Percentiles rank a stretch among this genome's conserved stretches.
These are phyloP conservation scores for Propithecus perrieri DNA, from an alignment of 2,797 vertebrate species.

Conservation along the genomic window DNA sequence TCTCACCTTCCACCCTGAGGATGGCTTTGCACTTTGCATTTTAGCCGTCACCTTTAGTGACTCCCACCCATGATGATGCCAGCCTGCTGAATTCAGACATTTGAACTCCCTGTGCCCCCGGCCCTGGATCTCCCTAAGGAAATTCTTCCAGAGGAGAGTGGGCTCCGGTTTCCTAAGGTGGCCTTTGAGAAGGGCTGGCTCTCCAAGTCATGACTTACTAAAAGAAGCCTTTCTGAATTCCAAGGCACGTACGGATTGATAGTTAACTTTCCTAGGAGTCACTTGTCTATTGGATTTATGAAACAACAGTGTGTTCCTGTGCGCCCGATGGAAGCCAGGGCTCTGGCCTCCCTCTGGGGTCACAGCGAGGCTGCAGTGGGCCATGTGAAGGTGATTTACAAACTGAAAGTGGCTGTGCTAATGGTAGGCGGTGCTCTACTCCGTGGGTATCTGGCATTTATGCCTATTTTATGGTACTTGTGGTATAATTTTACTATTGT, in stretches of 20 bases:
- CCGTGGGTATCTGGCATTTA: not conserved
- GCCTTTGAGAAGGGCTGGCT: not conserved
- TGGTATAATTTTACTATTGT: not conserved
- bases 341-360: not conserved
- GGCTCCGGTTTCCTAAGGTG: not conserved
- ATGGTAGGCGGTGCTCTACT: not conserved
- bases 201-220: not conserved
- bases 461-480: not conserved
- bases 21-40: not conserved
- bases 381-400: not conserved
- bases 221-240: not conserved
- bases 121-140: not conserved
- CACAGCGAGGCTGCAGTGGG: too few species aligned
- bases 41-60: not conserved
- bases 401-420: not conserved
- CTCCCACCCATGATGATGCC: not conserved
- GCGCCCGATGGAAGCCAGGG: not conserved
- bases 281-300: not conserved
- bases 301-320: not conserved
- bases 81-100: not conserved
- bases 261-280: not conserved
- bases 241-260: too few species aligned
- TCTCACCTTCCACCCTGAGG: not conserved
- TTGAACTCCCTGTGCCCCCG: not conserved
- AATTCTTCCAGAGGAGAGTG: not conserved